A percentile compares a stretch with the other conserved stretches of the same genome.
Conservation (phyloP, 2,888 invertebrate genomes). For the Campopleginae sp. region DNA sequence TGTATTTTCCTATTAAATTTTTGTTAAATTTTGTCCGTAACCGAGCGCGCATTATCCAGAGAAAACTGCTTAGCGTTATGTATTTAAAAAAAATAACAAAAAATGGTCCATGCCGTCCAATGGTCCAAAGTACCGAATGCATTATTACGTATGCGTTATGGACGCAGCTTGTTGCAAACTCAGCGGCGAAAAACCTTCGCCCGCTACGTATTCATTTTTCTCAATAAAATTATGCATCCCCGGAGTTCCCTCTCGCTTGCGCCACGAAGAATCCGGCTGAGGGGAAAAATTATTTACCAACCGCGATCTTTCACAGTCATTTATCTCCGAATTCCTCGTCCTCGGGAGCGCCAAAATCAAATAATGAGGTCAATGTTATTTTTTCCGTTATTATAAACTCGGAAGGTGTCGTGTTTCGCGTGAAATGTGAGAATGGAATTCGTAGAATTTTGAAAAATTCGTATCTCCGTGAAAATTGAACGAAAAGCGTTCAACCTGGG, state of each 20-base stretch:
- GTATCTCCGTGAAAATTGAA: no score
- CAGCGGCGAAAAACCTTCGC: conserved; percentile 40
- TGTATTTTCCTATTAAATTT: no score
- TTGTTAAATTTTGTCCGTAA: conserved; percentile 57
- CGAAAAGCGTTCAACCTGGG: no score
- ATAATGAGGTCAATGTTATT: no score
- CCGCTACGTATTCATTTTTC: conserved; percentile 30
- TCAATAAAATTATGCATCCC: conserved; percentile 48
- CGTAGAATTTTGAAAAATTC: no score
- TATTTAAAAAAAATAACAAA: no score
- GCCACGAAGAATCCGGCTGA: conserved; percentile 17
- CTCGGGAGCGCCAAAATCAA: neutral
- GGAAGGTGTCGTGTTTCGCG: no score
- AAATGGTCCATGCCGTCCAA: conserved; percentile 2
- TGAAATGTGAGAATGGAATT: no score
- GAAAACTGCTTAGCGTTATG: conserved; percentile 22
- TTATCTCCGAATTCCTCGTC: neutral
- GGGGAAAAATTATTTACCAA: conserved; percentile 16
- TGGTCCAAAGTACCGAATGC: conserved; percentile 25
- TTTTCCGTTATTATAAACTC: no score
- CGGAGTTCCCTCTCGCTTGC: conserved; percentile 16
- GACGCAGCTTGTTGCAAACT: conserved; percentile 38
- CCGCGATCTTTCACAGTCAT: conserved; percentile 2
- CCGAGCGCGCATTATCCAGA: conserved; percentile 56
- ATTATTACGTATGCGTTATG: conserved; percentile 15